Evolutionary conservation across 2,113 vertebrate genomes (phyloP).

Genomic region (Bagarius yarrelli): DNA sequence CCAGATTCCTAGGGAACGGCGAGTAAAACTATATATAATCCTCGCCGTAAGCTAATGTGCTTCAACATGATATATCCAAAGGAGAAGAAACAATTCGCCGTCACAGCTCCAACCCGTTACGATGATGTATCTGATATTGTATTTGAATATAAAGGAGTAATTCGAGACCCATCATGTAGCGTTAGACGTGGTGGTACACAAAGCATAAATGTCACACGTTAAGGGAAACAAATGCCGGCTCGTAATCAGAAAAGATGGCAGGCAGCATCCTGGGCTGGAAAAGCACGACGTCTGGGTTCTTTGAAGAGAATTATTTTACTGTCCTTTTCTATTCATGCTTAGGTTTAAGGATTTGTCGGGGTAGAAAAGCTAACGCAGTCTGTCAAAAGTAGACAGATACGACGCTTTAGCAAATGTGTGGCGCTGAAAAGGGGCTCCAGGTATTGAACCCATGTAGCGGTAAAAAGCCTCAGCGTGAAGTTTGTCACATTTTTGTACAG

Average conservation of each 20-base stretch:
- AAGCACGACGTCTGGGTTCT: not conserved
- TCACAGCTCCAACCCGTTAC: slow-evolving; percentile 30
- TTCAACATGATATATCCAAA: slow-evolving; percentile 49
- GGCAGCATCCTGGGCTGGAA: not conserved
- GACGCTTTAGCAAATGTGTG: no score
- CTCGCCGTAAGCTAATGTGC: slow-evolving; percentile 41
- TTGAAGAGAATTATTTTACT: no score
- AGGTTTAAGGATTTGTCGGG: no score
- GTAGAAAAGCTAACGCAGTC: no score
- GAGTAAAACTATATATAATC: slow-evolving; percentile 36
- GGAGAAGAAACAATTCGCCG: slow-evolving; percentile 33
- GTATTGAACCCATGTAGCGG: no score
- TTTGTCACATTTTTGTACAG: no score
- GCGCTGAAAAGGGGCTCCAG: no score
- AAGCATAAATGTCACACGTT: slow-evolving; percentile 9
- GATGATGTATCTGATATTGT: slow-evolving; percentile 39
- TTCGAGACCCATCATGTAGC: slow-evolving; percentile 14
- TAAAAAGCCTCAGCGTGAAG: no score
- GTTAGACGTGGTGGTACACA: slow-evolving; percentile 9
- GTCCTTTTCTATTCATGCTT: no score
- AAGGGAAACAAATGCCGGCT: slow-evolving; percentile 31
- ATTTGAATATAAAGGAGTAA: slow-evolving; percentile 29
- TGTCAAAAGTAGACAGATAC: no score
- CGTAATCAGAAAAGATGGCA: slow-evolving; percentile 30
- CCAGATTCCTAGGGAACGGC: slow-evolving; percentile 26